These are phyloP conservation scores for Lathronympha strigana DNA, from an alignment of 2,888 invertebrate species.

Conservation along the genomic window DNA sequence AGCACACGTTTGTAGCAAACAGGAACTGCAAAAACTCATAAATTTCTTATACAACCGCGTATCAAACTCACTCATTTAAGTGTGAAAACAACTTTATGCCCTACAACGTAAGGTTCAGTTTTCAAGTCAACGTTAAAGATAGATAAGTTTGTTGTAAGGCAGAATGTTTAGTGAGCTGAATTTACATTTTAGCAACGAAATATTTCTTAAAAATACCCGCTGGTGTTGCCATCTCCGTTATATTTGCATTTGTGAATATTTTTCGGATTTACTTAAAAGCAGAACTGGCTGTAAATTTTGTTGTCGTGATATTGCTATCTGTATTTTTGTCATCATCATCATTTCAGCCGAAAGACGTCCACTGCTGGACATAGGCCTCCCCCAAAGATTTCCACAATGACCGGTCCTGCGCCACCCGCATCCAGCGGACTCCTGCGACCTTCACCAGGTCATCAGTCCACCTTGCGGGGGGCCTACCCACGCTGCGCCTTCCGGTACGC, in stretches of 20 bases:
- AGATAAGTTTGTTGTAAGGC: neutral
- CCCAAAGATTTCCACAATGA: too few species aligned
- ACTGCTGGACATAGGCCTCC: too few species aligned
- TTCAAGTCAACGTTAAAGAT: neutral
- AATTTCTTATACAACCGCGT: neutral
- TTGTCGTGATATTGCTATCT: neutral
- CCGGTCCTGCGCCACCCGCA: too few species aligned
- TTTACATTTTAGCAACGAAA: constrained; percentile 19
- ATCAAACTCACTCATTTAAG: neutral
- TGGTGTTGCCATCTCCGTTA: constrained; percentile 15
- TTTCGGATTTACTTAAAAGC: constrained; percentile 2
- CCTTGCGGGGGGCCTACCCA: too few species aligned
- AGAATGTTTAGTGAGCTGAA: neutral
- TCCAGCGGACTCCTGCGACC: too few species aligned
- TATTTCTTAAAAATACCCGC: constrained; percentile 23
- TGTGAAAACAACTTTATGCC: neutral
- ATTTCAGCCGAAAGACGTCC: too few species aligned
- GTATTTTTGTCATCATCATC: too few species aligned
- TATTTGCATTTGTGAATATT: constrained; percentile 28
- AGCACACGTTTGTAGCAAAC: neutral
- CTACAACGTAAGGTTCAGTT: neutral
- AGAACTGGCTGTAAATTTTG: constrained; percentile 8
- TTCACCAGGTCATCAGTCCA: too few species aligned
- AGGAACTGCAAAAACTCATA: neutral
- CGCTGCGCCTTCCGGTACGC: too few species aligned